A percentile compares a stretch with the other conserved stretches of the same genome.
Conservation (phyloP, 2,113 vertebrate genomes). For the Cyrtonyx montezumae region DNA sequence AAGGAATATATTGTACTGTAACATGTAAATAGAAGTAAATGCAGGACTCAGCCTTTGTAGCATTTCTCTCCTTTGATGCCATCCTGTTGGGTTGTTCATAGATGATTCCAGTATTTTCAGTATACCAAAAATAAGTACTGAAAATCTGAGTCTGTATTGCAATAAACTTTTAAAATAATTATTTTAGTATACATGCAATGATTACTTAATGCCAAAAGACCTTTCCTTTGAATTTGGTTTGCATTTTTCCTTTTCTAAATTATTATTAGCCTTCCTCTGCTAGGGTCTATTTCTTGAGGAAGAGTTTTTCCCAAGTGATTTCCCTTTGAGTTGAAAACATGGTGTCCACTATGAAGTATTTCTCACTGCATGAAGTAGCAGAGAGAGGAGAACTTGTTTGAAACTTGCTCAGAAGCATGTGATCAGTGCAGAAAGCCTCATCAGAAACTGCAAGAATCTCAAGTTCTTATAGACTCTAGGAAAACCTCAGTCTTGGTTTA, state of each 20-base stretch:
- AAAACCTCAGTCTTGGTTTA: neutral
- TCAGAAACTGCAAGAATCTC: neutral
- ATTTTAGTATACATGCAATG: neutral
- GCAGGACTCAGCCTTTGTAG: neutral
- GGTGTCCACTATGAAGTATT: neutral
- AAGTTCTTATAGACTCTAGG: neutral
- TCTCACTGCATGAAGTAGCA: neutral
- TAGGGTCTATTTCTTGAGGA: neutral
- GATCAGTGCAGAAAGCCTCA: neutral
- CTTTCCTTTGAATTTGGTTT: neutral
- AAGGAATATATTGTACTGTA: neutral
- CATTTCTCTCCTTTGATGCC: neutral
- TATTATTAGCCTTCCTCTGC: neutral
- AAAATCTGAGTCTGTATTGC: neutral
- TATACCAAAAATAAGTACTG: neutral
- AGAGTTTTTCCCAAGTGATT: too few species aligned
- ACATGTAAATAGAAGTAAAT: neutral
- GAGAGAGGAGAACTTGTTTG: neutral
- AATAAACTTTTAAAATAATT: neutral
- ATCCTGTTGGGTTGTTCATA: neutral
- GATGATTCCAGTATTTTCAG: neutral
- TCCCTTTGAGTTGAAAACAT: neutral
- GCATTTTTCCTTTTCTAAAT: neutral
- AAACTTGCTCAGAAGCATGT: fast-evolving
- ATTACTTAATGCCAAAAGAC: neutral